These are phyloP conservation scores for Sceliomorpha sp. DNA, from an alignment of 2,888 invertebrate genomes.

Conservation along the genomic window DNA sequence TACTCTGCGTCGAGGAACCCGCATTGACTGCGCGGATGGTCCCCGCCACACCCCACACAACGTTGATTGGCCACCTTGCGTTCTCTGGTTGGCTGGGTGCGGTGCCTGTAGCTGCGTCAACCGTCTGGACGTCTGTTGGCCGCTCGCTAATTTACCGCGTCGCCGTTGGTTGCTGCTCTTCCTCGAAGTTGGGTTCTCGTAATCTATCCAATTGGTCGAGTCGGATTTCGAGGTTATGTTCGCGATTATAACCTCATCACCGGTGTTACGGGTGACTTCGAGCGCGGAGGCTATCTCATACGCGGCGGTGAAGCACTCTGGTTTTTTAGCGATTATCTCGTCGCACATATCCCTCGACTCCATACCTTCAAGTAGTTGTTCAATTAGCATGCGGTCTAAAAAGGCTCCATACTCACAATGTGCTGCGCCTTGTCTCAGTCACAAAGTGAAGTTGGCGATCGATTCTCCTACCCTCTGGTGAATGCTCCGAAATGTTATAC, in stretches of 20 bases:
- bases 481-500: constrained; percentile 23
- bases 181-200: too few species aligned
- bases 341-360: constrained; percentile 24
- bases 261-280: constrained; percentile 17
- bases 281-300: constrained; percentile 25
- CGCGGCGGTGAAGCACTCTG: constrained; percentile 16
- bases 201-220: too few species aligned
- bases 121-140: too few species aligned
- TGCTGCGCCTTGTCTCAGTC: constrained; percentile 24
- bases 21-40: constrained; percentile 5
- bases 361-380: constrained; percentile 24
- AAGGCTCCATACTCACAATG: constrained; percentile 31
- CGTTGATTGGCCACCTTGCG: too few species aligned
- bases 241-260: constrained; percentile 7
- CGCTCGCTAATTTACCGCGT: too few species aligned
- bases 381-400: constrained; percentile 35
- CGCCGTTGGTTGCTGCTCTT: too few species aligned
- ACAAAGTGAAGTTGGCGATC: constrained; percentile 26
- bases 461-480: constrained; percentile 14
- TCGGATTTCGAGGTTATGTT: too few species aligned
- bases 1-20: neutral
- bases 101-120: too few species aligned
- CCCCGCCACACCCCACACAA: constrained; percentile 5
- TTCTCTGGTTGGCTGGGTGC: too few species aligned
- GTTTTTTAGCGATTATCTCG: constrained; percentile 29